Conservation (phyloP, 2,888 invertebrate genomes). For the Mycalesis mineus region DNA sequence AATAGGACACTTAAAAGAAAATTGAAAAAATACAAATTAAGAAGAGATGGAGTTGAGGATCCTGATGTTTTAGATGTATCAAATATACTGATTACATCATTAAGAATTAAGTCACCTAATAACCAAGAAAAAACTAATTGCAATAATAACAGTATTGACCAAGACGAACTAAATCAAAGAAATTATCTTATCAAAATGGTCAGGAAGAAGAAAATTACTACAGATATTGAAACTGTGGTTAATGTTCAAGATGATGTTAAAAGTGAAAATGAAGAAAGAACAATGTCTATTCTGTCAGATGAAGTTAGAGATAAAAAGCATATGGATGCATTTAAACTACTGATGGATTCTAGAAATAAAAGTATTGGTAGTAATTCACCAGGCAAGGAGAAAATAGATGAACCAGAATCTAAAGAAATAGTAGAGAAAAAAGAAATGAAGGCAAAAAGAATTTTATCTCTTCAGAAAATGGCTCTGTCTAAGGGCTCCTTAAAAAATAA, state of each 20-base stretch:
- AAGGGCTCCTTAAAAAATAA: constrained; percentile 80
- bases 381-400: constrained; percentile 70
- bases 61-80: constrained; percentile 66
- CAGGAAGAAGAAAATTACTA: constrained; percentile 40
- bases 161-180: constrained; percentile 41
- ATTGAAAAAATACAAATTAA: constrained; percentile 62
- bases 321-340: constrained; percentile 80
- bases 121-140: constrained; percentile 27
- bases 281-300: constrained; percentile 14
- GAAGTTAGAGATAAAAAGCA: constrained; percentile 47
- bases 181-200: constrained; percentile 66
- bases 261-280: constrained; percentile 9
- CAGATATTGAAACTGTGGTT: constrained; percentile 6
- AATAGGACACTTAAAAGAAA: constrained; percentile 54
- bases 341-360: constrained; percentile 83
- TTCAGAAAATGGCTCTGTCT: constrained; percentile 81
- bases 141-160: constrained; percentile 25
- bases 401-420: constrained; percentile 42
- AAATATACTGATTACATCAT: constrained; percentile 44
- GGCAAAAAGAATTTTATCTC: constrained; percentile 69
- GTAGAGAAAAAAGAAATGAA: constrained; percentile 50
- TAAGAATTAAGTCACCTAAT: constrained; percentile 56
- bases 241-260: background rate
- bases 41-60: constrained; percentile 65
- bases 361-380: constrained; percentile 81